A percentile compares a stretch with the other conserved stretches of the same genome.
phyloP scores from a whole-genome alignment of 1,140 invertebrate species.

The Lethrus apterus region DNA sequence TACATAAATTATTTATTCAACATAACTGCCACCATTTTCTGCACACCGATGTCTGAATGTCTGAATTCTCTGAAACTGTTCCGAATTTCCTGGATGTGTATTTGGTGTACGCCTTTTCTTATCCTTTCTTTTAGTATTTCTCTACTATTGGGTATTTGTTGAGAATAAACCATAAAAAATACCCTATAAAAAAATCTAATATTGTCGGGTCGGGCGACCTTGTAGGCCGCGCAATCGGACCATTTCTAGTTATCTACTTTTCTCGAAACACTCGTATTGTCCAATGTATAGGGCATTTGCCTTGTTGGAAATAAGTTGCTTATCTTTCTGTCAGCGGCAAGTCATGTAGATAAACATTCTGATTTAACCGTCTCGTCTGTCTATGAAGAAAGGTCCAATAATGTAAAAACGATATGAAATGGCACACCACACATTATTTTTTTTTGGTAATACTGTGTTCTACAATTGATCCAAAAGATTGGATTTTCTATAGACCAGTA shows the following conservation, averaged over 20 bases:
- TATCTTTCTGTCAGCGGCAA: conserved; percentile 5
- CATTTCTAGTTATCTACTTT: too few species aligned
- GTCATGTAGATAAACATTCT: neutral
- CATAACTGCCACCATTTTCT: conserved; percentile 1
- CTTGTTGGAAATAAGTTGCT: conserved; percentile 8
- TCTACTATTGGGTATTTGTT: neutral
- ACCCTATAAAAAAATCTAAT: too few species aligned
- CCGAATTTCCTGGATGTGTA: conserved; percentile 5
- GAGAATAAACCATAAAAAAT: conserved; percentile 2
- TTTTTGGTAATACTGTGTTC: conserved; percentile 8
- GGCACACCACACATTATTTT: conserved; percentile 5
- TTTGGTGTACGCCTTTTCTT: too few species aligned
- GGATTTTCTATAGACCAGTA: too few species aligned
- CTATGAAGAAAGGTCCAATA: conserved; percentile 13
- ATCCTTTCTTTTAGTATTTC: conserved; percentile 1
- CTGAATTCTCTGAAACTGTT: conserved; percentile 1
- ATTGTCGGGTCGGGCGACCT: too few species aligned
- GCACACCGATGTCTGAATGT: conserved; percentile 1
- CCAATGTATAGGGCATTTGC: conserved; percentile 3
- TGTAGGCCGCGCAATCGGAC: too few species aligned
- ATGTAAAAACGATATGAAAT: conserved; percentile 1
- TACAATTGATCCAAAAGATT: too few species aligned
- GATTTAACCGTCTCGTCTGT: conserved; percentile 2
- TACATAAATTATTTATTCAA: too few species aligned
- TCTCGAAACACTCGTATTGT: conserved; percentile 1